Evolutionary conservation across 2,113 vertebrate genomes (phyloP).

Genomic region (Aegithalos caudatus): DNA sequence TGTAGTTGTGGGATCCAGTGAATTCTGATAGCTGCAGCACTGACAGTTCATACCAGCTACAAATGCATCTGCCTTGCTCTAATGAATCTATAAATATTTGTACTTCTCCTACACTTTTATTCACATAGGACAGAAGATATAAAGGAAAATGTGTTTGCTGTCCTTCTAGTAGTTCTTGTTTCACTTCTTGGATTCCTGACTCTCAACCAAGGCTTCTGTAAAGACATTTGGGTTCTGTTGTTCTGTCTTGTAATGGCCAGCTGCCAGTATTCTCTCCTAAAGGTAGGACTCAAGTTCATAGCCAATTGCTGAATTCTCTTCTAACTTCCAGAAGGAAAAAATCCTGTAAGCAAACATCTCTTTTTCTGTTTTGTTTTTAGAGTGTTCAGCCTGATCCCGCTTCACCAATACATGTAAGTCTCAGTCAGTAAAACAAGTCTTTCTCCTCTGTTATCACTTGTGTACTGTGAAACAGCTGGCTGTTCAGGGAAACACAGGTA

Average conservation of each 20-base stretch:
- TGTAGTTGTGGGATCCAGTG: neutral
- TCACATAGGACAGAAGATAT: slow-evolving; percentile 81
- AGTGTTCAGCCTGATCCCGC: slow-evolving; percentile 96
- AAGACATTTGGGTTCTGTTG: slow-evolving; percentile 91
- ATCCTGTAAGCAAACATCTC: neutral
- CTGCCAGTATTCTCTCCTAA: slow-evolving; percentile 96
- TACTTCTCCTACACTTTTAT: neutral
- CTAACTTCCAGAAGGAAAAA: neutral
- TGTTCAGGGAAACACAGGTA: neutral
- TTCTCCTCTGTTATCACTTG: neutral
- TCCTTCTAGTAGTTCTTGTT: slow-evolving; percentile 89
- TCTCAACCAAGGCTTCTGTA: slow-evolving; percentile 90
- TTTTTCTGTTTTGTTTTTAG: slow-evolving; percentile 74
- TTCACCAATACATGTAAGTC: slow-evolving; percentile 94
- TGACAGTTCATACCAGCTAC: neutral
- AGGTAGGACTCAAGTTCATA: slow-evolving; percentile 75
- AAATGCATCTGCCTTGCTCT: neutral
- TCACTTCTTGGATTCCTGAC: slow-evolving; percentile 93
- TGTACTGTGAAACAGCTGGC: neutral
- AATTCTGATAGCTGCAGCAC: neutral
- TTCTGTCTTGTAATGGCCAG: slow-evolving; percentile 96
- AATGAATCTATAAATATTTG: neutral
- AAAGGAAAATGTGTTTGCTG: slow-evolving; percentile 84
- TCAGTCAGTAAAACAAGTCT: neutral
- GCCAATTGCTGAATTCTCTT: neutral